Base-by-base conservation (phyloP, 2,113 vertebrate genomes). In the Macquaria ambigua region DNA sequence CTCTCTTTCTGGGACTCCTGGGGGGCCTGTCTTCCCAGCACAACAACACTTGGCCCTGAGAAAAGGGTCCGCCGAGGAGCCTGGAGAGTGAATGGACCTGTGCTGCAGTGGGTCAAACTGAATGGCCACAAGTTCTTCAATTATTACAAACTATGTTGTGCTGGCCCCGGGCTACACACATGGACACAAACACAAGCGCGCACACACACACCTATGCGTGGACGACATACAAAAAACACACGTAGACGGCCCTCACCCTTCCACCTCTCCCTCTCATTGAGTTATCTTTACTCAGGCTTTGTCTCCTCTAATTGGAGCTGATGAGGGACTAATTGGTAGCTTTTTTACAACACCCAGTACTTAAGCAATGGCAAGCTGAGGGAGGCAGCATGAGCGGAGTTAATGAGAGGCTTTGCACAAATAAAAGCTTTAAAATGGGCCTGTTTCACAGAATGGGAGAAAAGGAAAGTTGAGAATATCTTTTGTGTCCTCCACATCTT, bases 221-320 rank as follows among this genome's bases (percentile, higher is more conserved):
- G 52, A 73, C 75, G 11, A 43, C 58, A 18, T 20, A 71, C 64
- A 71, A 77, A 79, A 67, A 70, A 67, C 74, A 68, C 90, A 88
- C 46, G 58, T n/a, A 74, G 73, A 71, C 78, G 62, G 77, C 84
- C 90, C 84, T 87, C 82, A 82, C 77, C 92, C 92, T 84, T 90
- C 82, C 90, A 91, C 85, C 91, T 87, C 92, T 92, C 95, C 95
- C 96, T 96, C 97, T 97, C 97, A 96, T 95, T 91, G 95, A 97
- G 96, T 98, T 99, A 98, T 98, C 97, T 98, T 98, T 98, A 97
- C 96, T 96, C 97, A 89, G 96, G 95, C 93, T 98, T 99, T 99
- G 98, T 99, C 97, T 98, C 95, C 95, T 93, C 97, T 99, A 99
- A 99, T 99, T 99, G 98, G 97, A 98, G 97, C 97, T 99, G 98